Evolutionary conservation across 2,888 invertebrate species (phyloP).

Genomic region (Alloplasta piceator): DNA sequence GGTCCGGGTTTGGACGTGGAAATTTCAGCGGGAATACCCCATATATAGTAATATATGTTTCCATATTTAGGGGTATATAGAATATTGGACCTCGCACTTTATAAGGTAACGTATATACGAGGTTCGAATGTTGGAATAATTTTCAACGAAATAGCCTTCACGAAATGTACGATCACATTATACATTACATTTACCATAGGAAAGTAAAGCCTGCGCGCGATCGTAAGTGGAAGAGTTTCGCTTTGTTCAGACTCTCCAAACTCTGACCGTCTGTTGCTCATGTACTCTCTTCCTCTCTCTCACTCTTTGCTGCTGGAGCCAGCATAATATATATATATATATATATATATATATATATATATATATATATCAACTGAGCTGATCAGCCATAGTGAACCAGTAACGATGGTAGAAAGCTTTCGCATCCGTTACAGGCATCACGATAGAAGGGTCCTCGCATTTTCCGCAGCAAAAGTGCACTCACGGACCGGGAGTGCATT

Average conservation of each 20-base stretch:
- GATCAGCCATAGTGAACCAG: conserved; percentile 3
- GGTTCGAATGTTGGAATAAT: conserved; percentile 36
- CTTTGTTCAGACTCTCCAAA: conserved; percentile 29
- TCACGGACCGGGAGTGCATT: background rate
- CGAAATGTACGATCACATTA: conserved; percentile 49
- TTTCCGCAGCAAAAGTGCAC: conserved; percentile 23
- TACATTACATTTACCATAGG: conserved; percentile 31
- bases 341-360: no score
- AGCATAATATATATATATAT: background rate
- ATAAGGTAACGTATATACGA: conserved; percentile 19
- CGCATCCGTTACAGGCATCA: conserved; percentile 19
- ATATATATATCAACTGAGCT: no score
- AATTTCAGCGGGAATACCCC: no score
- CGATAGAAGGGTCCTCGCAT: conserved; percentile 9
- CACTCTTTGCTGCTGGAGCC: conserved; percentile 1
- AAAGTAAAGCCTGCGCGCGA: conserved; percentile 11
- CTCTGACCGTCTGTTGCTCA: conserved; percentile 4
- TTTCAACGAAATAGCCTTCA: conserved; percentile 38
- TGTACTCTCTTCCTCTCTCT: background rate
- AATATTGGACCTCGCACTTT: background rate
- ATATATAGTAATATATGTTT: background rate
- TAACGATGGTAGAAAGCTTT: background rate
- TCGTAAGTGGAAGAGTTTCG: conserved; percentile 29
- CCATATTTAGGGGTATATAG: background rate
- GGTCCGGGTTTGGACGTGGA: no score